A percentile compares a stretch with the other conserved stretches of the same genome.
These are phyloP conservation scores for Lysiphlebus fabarum DNA, from an alignment of 1,140 invertebrate genomes.

Conservation along the genomic window DNA sequence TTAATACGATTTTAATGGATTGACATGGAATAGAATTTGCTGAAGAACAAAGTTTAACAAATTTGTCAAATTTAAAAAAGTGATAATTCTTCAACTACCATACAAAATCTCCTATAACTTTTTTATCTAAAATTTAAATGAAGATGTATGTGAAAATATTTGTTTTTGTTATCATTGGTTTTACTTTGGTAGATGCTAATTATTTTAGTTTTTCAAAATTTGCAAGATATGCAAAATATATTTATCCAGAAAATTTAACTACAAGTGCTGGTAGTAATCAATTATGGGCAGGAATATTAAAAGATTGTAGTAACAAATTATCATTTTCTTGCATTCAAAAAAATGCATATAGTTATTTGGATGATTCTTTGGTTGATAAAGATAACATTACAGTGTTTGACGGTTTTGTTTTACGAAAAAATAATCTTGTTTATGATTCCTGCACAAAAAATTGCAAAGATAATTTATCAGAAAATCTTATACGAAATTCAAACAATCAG, in stretches of 20 bases:
- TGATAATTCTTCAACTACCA: no score
- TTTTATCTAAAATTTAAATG: no score
- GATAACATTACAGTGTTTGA: slow-evolving; percentile 68
- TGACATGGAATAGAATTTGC: no score
- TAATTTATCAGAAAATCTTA: slow-evolving; percentile 43
- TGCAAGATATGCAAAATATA: slow-evolving; percentile 32
- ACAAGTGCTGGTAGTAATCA: slow-evolving; percentile 58
- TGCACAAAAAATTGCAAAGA: slow-evolving; percentile 50
- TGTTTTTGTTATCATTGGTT: slow-evolving; percentile 28
- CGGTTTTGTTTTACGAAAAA: slow-evolving; percentile 67
- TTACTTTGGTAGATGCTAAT: slow-evolving; percentile 25
- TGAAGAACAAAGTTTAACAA: background rate
- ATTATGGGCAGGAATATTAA: slow-evolving; percentile 68
- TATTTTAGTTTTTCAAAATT: slow-evolving; percentile 44
- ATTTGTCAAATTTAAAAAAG: background rate
- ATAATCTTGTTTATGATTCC: slow-evolving; percentile 61
- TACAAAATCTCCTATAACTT: no score
- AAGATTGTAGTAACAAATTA: slow-evolving; percentile 64
- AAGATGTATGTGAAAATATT: slow-evolving; percentile 22
- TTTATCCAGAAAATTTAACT: slow-evolving; percentile 30
- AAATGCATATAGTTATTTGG: slow-evolving; percentile 68
- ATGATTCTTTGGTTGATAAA: slow-evolving; percentile 60
- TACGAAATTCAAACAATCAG: slow-evolving; percentile 28
- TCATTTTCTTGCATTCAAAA: slow-evolving; percentile 72
- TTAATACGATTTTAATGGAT: background rate